Evolutionary conservation across 2,797 vertebrate genomes (phyloP).

Genomic region (Tapera naevia): DNA sequence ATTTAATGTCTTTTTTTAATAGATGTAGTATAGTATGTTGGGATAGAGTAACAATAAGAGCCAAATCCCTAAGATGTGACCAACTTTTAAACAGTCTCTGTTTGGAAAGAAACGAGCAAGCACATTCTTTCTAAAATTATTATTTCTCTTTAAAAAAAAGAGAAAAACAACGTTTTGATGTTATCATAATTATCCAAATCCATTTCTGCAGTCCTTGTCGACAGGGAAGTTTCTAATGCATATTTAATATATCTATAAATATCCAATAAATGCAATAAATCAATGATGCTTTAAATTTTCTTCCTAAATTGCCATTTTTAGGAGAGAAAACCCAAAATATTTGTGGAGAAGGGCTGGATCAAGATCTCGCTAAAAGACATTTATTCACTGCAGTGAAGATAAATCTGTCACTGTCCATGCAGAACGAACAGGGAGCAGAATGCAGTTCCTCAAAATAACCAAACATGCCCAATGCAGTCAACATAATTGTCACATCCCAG

Average conservation of each 20-base stretch:
- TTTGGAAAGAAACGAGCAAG: background rate
- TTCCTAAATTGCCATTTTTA: background rate
- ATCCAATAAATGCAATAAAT: background rate
- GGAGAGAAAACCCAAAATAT: background rate
- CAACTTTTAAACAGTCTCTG: background rate
- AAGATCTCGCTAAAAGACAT: background rate
- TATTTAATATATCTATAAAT: background rate
- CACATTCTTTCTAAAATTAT: background rate
- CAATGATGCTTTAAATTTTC: background rate
- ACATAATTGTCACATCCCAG: background rate
- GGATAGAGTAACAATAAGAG: constrained; percentile 24
- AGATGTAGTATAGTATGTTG: background rate
- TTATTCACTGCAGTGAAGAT: background rate
- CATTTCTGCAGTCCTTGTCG: background rate
- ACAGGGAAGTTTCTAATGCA: background rate
- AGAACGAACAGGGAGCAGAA: background rate
- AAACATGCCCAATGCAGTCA: background rate
- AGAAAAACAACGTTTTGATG: background rate
- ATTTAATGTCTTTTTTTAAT: constrained; percentile 62
- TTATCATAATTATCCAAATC: background rate
- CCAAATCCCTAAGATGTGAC: background rate
- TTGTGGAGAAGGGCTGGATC: background rate
- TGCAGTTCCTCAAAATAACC: background rate
- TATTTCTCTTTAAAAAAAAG: background rate
- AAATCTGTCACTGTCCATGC: background rate